Evolutionary conservation across 2,113 vertebrate species (phyloP).

Genomic region (Leiothrix lutea): DNA sequence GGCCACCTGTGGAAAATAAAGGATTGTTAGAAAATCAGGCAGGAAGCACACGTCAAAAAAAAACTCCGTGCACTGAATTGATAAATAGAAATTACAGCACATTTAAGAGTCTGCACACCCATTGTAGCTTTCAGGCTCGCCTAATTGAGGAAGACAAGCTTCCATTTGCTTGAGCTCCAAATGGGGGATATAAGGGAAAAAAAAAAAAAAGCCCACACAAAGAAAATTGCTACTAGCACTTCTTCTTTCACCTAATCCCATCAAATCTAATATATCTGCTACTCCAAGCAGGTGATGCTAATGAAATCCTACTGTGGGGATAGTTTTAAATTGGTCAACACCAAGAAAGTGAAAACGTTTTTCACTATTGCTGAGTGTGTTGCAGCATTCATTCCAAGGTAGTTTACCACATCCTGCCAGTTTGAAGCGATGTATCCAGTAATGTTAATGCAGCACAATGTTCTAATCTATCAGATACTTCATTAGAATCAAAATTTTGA

Average conservation of each 20-base stretch:
- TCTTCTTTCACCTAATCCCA: slow-evolving; percentile 2
- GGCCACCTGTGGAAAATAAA: slow-evolving; percentile 83
- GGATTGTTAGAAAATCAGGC: slow-evolving; percentile 55
- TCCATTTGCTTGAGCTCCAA: not conserved
- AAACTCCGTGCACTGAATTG: not conserved
- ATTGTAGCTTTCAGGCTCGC: not conserved
- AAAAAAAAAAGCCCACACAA: not conserved
- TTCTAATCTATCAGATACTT: not conserved
- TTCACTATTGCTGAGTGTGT: not conserved
- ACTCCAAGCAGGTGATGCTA: not conserved
- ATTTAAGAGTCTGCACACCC: not conserved
- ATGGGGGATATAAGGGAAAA: not conserved
- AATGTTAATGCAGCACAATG: not conserved
- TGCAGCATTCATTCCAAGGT: accelerated
- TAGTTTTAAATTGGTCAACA: not conserved
- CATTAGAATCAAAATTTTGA: not conserved
- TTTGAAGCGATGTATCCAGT: accelerated
- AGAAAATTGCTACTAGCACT: not conserved
- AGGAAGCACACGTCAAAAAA: slow-evolving; percentile 50
- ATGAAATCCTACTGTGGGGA: not conserved
- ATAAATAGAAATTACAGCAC: slow-evolving; percentile 1
- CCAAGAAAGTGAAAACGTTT: not conserved
- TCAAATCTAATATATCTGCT: not conserved
- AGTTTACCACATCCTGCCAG: not conserved
- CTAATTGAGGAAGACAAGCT: slow-evolving; percentile 7